A percentile compares a stretch with the other conserved stretches of the same genome.
These are phyloP conservation scores for Sitophilus oryzae DNA, from an alignment of 1,140 invertebrate genomes.

Conservation along the genomic window DNA sequence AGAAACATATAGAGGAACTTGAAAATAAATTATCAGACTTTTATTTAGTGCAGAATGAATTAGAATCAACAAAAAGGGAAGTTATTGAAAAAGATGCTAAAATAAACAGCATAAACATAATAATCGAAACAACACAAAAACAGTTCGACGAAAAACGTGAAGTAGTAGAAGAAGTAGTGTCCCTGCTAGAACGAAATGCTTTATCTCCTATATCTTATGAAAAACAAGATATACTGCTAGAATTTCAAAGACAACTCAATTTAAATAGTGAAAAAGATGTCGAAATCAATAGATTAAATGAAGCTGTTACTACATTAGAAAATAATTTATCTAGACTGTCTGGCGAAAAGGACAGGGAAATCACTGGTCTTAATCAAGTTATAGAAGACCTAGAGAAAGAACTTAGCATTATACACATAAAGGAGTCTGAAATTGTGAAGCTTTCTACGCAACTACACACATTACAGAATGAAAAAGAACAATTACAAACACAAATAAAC, in stretches of 20 bases:
- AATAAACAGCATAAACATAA: conserved; percentile 23
- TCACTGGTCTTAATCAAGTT: conserved; percentile 21
- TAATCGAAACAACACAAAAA: conserved; percentile 29
- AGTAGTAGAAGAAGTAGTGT: conserved; percentile 28
- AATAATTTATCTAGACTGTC: conserved; percentile 4
- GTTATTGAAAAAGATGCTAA: conserved; percentile 26
- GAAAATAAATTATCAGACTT: conserved; percentile 18
- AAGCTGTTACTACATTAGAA: conserved; percentile 13
- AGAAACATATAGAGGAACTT: conserved; percentile 20
- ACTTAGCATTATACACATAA: conserved; percentile 43
- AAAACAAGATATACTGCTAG: conserved; percentile 25
- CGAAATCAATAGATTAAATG: conserved; percentile 12
- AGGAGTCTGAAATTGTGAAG: conserved; percentile 45
- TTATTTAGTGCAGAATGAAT: conserved; percentile 20
- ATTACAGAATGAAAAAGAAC: conserved; percentile 1
- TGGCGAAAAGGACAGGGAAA: conserved; percentile 20
- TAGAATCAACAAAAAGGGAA: conserved; percentile 12
- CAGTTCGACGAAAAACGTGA: conserved; percentile 32
- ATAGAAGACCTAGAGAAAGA: conserved; percentile 27
- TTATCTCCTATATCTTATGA: conserved; percentile 24
- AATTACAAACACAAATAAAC: background rate
- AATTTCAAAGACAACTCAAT: conserved; percentile 26
- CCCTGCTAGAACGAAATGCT: conserved; percentile 24
- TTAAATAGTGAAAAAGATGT: conserved; percentile 12
- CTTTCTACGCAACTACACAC: conserved; percentile 5